These are phyloP conservation scores for Mus minutoides DNA, from an alignment of 2,797 vertebrate genomes.

Conservation along the genomic window DNA sequence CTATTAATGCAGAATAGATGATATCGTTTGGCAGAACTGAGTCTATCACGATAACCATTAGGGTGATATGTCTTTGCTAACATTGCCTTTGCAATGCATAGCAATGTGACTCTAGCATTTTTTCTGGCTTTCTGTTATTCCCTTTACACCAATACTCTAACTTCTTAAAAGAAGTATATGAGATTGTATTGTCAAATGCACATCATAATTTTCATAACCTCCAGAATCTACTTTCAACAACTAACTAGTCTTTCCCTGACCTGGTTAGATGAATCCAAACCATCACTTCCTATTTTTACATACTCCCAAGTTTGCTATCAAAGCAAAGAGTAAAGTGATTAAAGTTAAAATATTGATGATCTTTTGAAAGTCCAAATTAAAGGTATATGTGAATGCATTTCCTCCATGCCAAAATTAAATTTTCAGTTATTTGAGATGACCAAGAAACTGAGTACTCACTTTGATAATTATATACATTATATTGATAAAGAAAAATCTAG, in stretches of 20 bases:
- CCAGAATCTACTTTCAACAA: not conserved
- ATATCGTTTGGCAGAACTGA: not conserved
- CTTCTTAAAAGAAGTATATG: conserved; percentile 21
- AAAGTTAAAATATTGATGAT: not conserved
- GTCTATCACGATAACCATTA: not conserved
- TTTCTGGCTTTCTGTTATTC: not conserved
- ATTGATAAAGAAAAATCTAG: not conserved
- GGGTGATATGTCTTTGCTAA: not conserved
- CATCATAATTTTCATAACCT: not conserved
- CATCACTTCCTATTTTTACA: not conserved
- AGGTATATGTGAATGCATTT: conserved; percentile 15
- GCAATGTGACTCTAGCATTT: not conserved
- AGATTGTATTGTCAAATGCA: conserved; percentile 11
- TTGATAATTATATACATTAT: not conserved
- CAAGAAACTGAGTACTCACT: not conserved
- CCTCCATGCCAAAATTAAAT: not conserved
- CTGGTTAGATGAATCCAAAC: not conserved
- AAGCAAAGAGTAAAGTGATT: not conserved
- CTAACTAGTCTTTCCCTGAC: not conserved
- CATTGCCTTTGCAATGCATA: not conserved
- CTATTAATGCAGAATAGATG: not conserved
- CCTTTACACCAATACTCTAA: not conserved
- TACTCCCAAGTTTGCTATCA: not conserved
- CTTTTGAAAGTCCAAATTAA: not conserved
- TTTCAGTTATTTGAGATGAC: not conserved